Evolutionary conservation across 92 coral and sea anemone species (phyloP).

Genomic region (Nematostella vectensis): DNA sequence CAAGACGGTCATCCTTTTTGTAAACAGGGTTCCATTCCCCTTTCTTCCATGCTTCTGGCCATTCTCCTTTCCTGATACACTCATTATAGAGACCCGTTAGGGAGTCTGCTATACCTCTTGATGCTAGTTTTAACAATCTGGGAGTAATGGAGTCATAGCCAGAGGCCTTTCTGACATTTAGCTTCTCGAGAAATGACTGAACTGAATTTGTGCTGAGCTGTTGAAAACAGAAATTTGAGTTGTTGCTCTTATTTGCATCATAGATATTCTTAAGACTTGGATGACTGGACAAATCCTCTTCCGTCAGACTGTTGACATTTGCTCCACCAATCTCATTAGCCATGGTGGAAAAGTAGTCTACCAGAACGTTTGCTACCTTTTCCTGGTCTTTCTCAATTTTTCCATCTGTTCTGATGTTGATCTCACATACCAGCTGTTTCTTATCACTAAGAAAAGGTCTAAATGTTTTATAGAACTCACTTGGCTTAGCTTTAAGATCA

Average conservation of each 20-base stretch:
- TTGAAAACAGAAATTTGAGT: slow-evolving; percentile 13
- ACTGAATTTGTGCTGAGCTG: slow-evolving; percentile 7
- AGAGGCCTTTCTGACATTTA: slow-evolving; percentile 36
- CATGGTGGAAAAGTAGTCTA: slow-evolving; percentile 36
- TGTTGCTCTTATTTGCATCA: slow-evolving; percentile 14
- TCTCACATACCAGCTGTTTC: background rate
- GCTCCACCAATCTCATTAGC: slow-evolving; percentile 46
- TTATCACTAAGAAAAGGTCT: slow-evolving; percentile 3
- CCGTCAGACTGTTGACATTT: slow-evolving; percentile 16
- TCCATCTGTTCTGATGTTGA: slow-evolving; percentile 2
- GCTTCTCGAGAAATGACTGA: slow-evolving; percentile 8
- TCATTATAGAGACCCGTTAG: slow-evolving; percentile 23
- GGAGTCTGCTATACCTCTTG: slow-evolving; percentile 34
- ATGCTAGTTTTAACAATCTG: slow-evolving; percentile 25
- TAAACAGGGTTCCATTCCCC: slow-evolving; percentile 55
- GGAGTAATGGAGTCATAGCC: slow-evolving; percentile 42
- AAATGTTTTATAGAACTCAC: slow-evolving; percentile 4
- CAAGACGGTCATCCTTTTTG: slow-evolving; percentile 36
- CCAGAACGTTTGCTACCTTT: slow-evolving; percentile 32
- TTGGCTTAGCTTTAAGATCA: slow-evolving; percentile 5
- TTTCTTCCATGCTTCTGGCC: slow-evolving; percentile 42
- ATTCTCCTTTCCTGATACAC: slow-evolving; percentile 14
- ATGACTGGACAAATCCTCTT: slow-evolving; percentile 33
- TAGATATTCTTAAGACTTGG: slow-evolving; percentile 22
- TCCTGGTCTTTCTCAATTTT: slow-evolving; percentile 32